These are phyloP conservation scores for Origma solitaria DNA, from an alignment of 2,113 vertebrate genomes.

Conservation along the genomic window DNA sequence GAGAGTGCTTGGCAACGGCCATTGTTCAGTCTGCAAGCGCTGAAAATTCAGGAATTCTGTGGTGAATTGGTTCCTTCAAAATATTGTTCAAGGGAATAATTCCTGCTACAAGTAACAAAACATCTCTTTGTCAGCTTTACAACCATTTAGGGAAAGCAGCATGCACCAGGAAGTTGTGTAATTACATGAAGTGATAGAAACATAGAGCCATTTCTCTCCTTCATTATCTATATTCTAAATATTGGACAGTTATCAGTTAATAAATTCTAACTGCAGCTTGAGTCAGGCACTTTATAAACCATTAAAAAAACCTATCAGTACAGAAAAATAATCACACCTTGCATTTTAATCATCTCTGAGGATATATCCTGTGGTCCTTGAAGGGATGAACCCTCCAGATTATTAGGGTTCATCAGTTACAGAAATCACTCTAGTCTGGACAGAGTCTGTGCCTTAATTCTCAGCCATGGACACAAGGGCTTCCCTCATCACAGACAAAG, in stretches of 20 bases:
- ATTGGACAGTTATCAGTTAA: neutral
- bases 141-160: neutral
- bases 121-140: neutral
- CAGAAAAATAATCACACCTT: neutral
- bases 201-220: neutral
- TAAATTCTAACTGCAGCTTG: neutral
- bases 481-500: neutral
- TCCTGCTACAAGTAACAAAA: neutral
- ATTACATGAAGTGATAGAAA: neutral
- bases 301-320: neutral
- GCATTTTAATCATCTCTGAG: neutral
- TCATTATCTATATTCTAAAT: neutral
- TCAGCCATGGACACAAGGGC: neutral
- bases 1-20: neutral
- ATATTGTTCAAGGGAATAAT: neutral
- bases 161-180: neutral
- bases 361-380: neutral
- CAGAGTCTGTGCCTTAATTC: neutral
- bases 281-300: neutral
- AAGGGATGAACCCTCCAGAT: neutral
- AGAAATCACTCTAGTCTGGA: neutral
- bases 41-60: neutral
- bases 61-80: neutral
- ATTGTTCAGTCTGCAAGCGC: neutral
- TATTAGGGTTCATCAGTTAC: neutral